Base-by-base conservation (phyloP, 2,113 vertebrate genomes). In the Neodon shergylaensis region DNA sequence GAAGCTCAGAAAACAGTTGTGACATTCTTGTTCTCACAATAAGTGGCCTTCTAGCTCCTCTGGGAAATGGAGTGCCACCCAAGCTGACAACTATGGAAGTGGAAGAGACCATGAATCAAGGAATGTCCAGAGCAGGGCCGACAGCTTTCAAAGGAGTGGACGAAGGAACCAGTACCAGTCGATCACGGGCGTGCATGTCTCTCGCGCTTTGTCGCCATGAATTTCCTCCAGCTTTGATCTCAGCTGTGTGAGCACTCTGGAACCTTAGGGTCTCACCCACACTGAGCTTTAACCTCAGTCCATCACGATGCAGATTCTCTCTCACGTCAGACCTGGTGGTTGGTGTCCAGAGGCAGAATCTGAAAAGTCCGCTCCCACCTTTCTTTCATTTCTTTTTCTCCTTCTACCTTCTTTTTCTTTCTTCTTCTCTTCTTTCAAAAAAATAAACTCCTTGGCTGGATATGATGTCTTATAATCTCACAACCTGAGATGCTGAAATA, bases 1-100 rank as follows among this genome's bases (percentile, higher is more conserved):
- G 88, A 91, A 95, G 96, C 95, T 97, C 73, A 91, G 97, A 98
- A 98, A 97, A 96, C 66, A 92, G 92, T 97, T 96, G 92, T 97
- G 97, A 98, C 96, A 97, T 93, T 88, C 85, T 92, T 94, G 95
- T 94, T 88, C 95, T 97, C 97, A 95, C 22, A 21, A 96, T 95
- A 97, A 88, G 95, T 86, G 76, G 94, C 91, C 61, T 96, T 94
- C 82, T 36, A 44, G 16, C 92, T 95, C 96, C 95, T 94, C 92
- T 86, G 7, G n/a, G 70, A 86, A 78, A 61, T 89, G 63, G 76
- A 31, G 36, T 89, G 49, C 96, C 95, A 95, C 95, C 85, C 94
- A 96, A 68, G 72, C 88, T 44, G 92, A 94, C 95, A 93, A 72
- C 52, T 36, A 76, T 58, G 88, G n/a, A 78, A 89, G 83, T 19